phyloP scores from a whole-genome alignment of 2,888 invertebrate genomes.

The Scrobipalpa atriplicella region DNA sequence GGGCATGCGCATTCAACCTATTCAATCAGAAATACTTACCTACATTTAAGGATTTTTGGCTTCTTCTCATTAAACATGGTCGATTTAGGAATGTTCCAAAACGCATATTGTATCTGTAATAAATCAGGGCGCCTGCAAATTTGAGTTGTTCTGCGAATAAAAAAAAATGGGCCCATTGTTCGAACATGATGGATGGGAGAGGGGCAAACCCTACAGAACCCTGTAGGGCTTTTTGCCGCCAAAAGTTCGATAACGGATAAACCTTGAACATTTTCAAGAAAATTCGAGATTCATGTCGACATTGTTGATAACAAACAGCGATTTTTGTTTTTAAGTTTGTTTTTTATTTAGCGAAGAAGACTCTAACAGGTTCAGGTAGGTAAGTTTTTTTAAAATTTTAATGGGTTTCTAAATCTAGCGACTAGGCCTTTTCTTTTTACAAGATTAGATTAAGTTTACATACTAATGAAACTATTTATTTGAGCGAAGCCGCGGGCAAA shows the following conservation, averaged over 20 bases:
- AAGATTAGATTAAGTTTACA: no score
- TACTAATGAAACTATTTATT: no score
- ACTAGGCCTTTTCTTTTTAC: no score
- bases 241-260: slow-evolving; percentile 15
- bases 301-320: no score
- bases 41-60: not conserved
- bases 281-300: not conserved
- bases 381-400: no score
- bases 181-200: slow-evolving; percentile 47
- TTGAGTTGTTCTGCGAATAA: slow-evolving; percentile 48
- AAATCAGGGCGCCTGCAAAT: slow-evolving; percentile 65
- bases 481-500: no score
- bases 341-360: no score
- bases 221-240: slow-evolving; percentile 24
- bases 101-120: slow-evolving; percentile 42
- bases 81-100: not conserved
- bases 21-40: no score
- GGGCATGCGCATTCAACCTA: no score
- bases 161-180: slow-evolving; percentile 41
- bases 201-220: slow-evolving; percentile 11
- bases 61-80: not conserved
- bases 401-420: no score
- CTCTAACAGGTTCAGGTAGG: no score
- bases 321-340: no score
- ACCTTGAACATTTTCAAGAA: not conserved